A percentile compares a stretch with the other conserved stretches of the same genome.
Conservation (phyloP, 2,113 vertebrate genomes). For the western clawed frog (Xenopus tropicalis) region UCB_Xtro_10.0 CM004447.2:136248501-136249000, state of each 20-base stretch:
- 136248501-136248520: constrained; percentile 31
- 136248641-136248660: constrained; percentile 60
- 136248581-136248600: constrained; percentile 70
- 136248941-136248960: too few relatives aligned
- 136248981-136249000: too few relatives aligned
- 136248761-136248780: constrained; percentile 16
- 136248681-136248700: constrained; percentile 22
- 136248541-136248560: constrained; percentile 43
- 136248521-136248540: constrained; percentile 20
- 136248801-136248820: background rate
- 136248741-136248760: constrained; percentile 17
- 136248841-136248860: too few relatives aligned
- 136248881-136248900: too few relatives aligned
- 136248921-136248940: too few relatives aligned
- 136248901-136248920: too few relatives aligned
- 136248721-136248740: constrained; percentile 14
- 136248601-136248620: constrained; percentile 59
- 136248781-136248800: constrained; percentile 16
- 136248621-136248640: constrained; percentile 57
- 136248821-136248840: background rate
- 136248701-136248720: constrained; percentile 31
- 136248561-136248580: constrained; percentile 49
- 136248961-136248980: too few relatives aligned
- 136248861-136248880: too few relatives aligned
- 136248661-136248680: constrained; percentile 40